A percentile compares a stretch with the other conserved stretches of the same genome.
phyloP scores from a whole-genome alignment of 1,140 invertebrate genomes.

The Diorhabda carinulata region DNA sequence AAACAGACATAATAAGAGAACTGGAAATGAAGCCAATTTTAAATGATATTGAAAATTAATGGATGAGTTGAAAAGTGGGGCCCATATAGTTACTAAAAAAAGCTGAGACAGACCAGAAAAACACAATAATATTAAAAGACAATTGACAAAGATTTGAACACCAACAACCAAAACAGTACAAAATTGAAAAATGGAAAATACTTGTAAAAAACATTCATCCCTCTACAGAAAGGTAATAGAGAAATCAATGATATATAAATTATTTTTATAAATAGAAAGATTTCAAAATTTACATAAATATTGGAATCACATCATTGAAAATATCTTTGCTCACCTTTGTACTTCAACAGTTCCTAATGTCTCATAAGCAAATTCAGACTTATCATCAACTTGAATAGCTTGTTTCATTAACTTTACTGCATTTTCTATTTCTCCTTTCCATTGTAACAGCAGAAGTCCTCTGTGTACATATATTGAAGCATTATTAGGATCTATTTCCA shows the following conservation, averaged over 20 bases:
- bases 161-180: no score
- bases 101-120: no score
- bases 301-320: background rate
- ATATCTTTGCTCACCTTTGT: conserved; percentile 64
- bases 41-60: no score
- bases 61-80: no score
- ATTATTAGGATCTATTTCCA: conserved; percentile 79
- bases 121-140: no score
- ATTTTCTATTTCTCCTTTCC: conserved; percentile 75
- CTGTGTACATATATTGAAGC: conserved; percentile 83
- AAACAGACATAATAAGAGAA: no score
- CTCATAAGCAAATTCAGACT: conserved; percentile 93
- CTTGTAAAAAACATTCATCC: background rate
- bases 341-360: conserved; percentile 91
- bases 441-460: conserved; percentile 78
- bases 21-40: no score
- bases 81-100: no score
- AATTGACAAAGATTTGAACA: no score
- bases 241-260: background rate
- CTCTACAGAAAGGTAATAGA: background rate
- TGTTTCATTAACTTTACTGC: conserved; percentile 74
- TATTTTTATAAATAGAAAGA: no score
- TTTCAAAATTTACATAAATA: background rate
- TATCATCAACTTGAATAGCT: conserved; percentile 82
- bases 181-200: background rate